Conservation (phyloP, 2,113 vertebrate species). For the Toxostoma redivivum region DNA sequence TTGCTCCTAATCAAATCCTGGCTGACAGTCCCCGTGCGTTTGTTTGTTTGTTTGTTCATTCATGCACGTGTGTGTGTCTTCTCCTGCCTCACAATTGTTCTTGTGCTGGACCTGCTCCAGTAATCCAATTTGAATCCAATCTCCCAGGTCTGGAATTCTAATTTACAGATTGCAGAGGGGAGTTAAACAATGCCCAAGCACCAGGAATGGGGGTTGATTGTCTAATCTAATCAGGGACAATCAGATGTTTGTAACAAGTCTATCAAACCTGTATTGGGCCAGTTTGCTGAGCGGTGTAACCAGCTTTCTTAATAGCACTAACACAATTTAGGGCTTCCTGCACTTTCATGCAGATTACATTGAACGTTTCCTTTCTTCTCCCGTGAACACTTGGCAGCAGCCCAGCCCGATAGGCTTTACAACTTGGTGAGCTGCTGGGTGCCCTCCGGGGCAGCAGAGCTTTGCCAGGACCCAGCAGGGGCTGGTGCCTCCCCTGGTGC, state of each 20-base stretch:
- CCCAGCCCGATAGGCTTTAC: neutral
- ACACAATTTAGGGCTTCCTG: constrained; percentile 30
- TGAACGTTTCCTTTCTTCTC: constrained; percentile 43
- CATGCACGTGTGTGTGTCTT: neutral
- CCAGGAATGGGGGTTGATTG: constrained; percentile 51
- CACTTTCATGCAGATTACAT: constrained; percentile 33
- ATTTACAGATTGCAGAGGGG: constrained; percentile 62
- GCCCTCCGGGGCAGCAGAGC: neutral
- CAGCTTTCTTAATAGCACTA: constrained; percentile 18
- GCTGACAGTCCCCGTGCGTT: constrained; percentile 1
- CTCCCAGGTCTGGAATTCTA: constrained; percentile 71
- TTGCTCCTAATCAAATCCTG: constrained; percentile 54
- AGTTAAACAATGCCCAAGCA: constrained; percentile 6
- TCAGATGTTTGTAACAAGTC: constrained; percentile 61
- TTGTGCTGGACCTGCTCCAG: constrained; percentile 62
- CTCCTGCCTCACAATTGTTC: neutral
- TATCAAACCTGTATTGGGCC: constrained; percentile 48
- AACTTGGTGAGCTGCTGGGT: neutral
- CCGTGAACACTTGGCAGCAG: neutral
- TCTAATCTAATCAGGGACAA: constrained; percentile 67
- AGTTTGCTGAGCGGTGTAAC: constrained; percentile 5
- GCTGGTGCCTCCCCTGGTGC: neutral
- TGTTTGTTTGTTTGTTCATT: neutral
- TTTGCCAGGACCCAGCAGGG: neutral
- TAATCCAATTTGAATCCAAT: constrained; percentile 74